Conservation (phyloP, 2,888 invertebrate species). For the Neoscelio sp. region DNA sequence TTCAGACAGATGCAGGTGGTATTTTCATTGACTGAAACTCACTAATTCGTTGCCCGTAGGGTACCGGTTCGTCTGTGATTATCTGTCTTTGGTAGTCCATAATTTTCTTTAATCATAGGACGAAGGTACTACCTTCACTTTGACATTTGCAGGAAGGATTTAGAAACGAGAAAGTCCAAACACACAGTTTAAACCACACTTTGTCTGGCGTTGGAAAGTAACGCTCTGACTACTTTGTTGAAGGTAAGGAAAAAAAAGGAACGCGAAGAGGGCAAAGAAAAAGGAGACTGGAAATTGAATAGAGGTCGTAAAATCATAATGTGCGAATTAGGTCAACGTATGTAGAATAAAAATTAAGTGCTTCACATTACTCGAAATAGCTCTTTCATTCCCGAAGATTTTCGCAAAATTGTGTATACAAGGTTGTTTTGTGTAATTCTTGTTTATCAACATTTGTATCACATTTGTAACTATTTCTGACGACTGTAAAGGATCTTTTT, state of each 20-base stretch:
- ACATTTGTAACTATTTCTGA: too few species aligned
- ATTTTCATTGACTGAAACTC: conserved; percentile 59
- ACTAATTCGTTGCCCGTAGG: conserved; percentile 61
- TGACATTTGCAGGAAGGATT: conserved; percentile 70
- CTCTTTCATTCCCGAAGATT: conserved; percentile 16
- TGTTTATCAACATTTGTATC: too few species aligned
- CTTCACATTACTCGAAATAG: conserved; percentile 1
- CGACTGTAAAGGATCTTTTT: too few species aligned
- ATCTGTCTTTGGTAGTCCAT: conserved; percentile 76
- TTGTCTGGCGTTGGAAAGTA: conserved; percentile 29
- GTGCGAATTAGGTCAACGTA: conserved; percentile 41
- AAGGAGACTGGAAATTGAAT: conserved; percentile 26
- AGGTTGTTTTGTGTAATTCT: too few species aligned
- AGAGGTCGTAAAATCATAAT: conserved; percentile 39
- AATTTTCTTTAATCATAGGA: conserved; percentile 83
- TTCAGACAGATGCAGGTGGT: conserved; percentile 54
- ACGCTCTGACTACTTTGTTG: conserved; percentile 13
- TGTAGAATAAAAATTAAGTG: conserved; percentile 16
- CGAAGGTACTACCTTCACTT: conserved; percentile 73
- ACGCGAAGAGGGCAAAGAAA: conserved; percentile 17
- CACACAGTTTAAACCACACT: conserved; percentile 27
- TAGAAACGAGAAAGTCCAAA: conserved; percentile 54
- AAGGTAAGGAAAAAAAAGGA: conserved; percentile 32
- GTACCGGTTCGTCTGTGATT: conserved; percentile 77
- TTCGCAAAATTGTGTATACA: too few species aligned